Base-by-base conservation (phyloP, 1,140 invertebrate species). In the Littorina saxatilis region DNA sequence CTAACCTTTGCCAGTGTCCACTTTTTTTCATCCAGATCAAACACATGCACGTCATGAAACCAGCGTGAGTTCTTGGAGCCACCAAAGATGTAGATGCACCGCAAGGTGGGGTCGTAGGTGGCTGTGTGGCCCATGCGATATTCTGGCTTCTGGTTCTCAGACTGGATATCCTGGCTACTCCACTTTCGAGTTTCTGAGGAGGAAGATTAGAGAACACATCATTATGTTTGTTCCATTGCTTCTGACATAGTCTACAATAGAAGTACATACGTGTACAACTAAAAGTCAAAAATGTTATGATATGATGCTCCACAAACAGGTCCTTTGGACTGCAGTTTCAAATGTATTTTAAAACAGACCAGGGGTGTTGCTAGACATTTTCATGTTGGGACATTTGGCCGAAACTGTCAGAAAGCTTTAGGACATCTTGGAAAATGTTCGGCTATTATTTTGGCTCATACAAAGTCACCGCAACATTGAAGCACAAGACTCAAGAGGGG, bases 1-100 rank as follows among this genome's bases (percentile, higher is more conserved):
- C n/a, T n/a, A n/a, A 92, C 91, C 86, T 92, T 91, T 1, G 91
- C 83, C 7, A 90, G 82, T 52, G 87, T 87, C 91, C 91, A 92
- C 84, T 90, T 90, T 85, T 86, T 88, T 74, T 91, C 88, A 81
- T 91, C 89, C n/a, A 89, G 78, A 83, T 91, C 91, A 37, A 91
- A 82, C 74, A 89, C 86, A 68, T 92, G 90, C 1, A 92, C 88
- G 86, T 91, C 91, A 85, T 90, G 89, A 83, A 91, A 92, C 91
- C 91, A 92, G 75, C 89, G 88, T 4, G 86, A 81, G 77, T 91
- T 91, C 85, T 91, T 92, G 15, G 91, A 91, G 15, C 91, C 91
- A 23, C 91, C 91, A 83, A 87, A 91, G 32, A 92, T 84, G 82
- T 92, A 92, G 32, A 92, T 86, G 85, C 90, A 91, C 13, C 90